These are phyloP conservation scores for Capra hircus DNA, from an alignment of 2,113 vertebrate species.

Conservation along the genomic window DNA sequence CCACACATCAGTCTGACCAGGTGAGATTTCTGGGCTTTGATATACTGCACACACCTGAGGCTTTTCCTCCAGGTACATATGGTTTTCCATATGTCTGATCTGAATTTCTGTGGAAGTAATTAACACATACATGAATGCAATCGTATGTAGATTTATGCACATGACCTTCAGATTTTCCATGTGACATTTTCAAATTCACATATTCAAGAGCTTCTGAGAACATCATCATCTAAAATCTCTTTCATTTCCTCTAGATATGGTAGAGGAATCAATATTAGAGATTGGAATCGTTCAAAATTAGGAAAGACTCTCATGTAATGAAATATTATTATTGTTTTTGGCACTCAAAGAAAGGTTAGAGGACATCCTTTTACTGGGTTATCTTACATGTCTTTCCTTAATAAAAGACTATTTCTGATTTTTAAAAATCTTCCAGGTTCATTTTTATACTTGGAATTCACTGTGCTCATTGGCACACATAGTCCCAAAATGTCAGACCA, in stretches of 20 bases:
- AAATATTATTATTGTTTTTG: background rate
- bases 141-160: constrained; percentile 69
- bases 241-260: constrained; percentile 45
- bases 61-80: constrained; percentile 25
- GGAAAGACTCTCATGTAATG: background rate
- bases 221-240: background rate
- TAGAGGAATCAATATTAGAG: constrained; percentile 3
- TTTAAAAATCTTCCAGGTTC: background rate
- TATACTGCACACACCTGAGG: constrained; percentile 45
- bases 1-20: background rate
- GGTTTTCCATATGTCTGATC: constrained; percentile 65
- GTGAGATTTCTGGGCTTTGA: background rate
- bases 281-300: constrained; percentile 25
- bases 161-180: constrained; percentile 61
- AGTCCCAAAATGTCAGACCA: background rate
- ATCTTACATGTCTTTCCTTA: background rate
- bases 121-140: constrained; percentile 62
- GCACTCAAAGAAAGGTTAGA: background rate
- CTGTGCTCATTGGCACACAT: background rate
- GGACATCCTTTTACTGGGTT: background rate
- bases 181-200: constrained; percentile 61
- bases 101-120: constrained; percentile 57
- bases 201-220: constrained; percentile 42
- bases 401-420: background rate
- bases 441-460: background rate